These are phyloP conservation scores for Coreoperca whiteheadi DNA, from an alignment of 2,113 vertebrate genomes.

Conservation along the genomic window DNA sequence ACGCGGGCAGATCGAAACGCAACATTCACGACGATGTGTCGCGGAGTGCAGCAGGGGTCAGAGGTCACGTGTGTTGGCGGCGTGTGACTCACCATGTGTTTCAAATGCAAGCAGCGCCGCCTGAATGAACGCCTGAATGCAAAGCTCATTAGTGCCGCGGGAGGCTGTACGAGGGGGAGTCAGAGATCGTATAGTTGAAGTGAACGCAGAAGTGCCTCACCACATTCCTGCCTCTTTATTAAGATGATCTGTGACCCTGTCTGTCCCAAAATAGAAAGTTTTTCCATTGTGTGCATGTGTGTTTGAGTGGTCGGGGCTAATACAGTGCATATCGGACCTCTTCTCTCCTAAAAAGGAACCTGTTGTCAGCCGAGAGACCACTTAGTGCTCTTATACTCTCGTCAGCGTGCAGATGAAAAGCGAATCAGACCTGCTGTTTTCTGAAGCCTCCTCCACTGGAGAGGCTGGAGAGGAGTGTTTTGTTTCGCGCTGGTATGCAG, in stretches of 20 bases:
- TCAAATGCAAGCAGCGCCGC: constrained; percentile 34
- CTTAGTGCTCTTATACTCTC: constrained; percentile 68
- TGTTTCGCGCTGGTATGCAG: constrained; percentile 76
- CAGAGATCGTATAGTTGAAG: constrained; percentile 50
- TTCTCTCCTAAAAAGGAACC: constrained; percentile 60
- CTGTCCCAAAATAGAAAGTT: constrained; percentile 58
- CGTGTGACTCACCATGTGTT: constrained; percentile 49
- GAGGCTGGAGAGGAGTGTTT: constrained; percentile 71
- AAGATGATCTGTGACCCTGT: constrained; percentile 67
- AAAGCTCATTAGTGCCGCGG: constrained; percentile 65
- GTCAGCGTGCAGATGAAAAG: constrained; percentile 65
- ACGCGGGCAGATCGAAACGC: constrained; percentile 1
- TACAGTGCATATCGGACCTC: constrained; percentile 49
- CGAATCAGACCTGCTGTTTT: constrained; percentile 55
- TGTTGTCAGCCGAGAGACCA: constrained; percentile 72
- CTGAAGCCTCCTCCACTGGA: constrained; percentile 78
- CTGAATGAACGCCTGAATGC: constrained; percentile 45
- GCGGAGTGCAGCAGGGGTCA: constrained; percentile 36
- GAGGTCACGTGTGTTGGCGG: constrained; percentile 59
- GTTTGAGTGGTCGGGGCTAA: constrained; percentile 39
- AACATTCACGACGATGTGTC: not conserved
- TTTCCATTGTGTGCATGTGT: constrained; percentile 48
- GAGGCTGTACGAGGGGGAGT: constrained; percentile 44
- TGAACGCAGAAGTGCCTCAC: constrained; percentile 52
- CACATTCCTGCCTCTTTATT: constrained; percentile 74